Conservation (phyloP, 2,888 invertebrate genomes). For the Cataglyphis albicans region DNA sequence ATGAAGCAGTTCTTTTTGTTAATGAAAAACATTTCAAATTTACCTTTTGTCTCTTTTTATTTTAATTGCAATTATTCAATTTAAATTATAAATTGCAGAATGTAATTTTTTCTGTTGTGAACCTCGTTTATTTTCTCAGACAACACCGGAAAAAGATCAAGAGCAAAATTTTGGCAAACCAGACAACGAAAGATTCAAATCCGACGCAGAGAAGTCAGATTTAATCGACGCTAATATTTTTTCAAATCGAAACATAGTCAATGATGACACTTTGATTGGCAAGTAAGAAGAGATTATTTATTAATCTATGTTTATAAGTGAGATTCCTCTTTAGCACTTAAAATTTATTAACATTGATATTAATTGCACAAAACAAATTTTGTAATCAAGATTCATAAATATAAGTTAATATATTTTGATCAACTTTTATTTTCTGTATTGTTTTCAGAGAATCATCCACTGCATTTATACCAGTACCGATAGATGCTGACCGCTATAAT, state of each 20-base stretch:
- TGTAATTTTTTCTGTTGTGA: neutral
- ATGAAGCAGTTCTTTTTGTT: neutral
- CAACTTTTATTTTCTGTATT: neutral
- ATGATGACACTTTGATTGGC: neutral
- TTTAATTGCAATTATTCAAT: neutral
- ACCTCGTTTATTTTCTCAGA: neutral
- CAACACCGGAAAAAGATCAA: neutral
- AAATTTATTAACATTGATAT: neutral
- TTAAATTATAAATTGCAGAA: neutral
- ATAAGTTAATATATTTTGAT: neutral
- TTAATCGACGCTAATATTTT: neutral
- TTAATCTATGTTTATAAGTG: neutral
- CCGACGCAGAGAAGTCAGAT: neutral
- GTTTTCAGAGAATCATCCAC: neutral
- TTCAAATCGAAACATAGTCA: neutral
- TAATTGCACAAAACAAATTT: neutral
- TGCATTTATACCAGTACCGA: conserved; percentile 71
- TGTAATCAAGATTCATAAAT: neutral
- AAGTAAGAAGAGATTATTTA: conserved; percentile 2
- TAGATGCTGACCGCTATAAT: conserved; percentile 86
- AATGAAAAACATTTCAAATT: neutral
- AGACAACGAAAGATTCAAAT: neutral
- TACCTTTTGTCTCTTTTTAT: neutral
- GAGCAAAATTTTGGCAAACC: neutral
- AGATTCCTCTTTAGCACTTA: neutral